Evolutionary conservation across 2,797 vertebrate species (phyloP), one percentile per base, ranked within the genome.

Genomic region (Ataeniobius toweri): DNA sequence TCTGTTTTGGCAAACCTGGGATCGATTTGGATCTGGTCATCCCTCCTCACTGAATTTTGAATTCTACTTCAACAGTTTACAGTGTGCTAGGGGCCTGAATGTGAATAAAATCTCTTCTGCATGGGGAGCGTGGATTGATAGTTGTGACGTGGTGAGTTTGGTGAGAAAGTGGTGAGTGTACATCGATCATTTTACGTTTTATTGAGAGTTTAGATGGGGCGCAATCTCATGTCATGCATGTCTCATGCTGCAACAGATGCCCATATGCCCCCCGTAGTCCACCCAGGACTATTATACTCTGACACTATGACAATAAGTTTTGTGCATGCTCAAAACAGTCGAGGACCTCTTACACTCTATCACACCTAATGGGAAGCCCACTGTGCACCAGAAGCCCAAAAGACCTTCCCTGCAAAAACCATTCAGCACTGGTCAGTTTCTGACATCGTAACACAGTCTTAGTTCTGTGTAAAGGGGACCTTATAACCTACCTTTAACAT

Each of bases 41-140:
- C 63, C 36, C 63, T 67, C 36, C 20, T 67, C 36, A 41, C 63
- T 67, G 63, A 67, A 36, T 22, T 44, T 39, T 68, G 65, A 68
- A 22, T 68, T 68, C 39, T 68, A 44, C 65, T 44, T 68, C 39
- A 44, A 36, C 63, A 67, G 63, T 67, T 41, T 12, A 39, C 58
- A 59, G 16, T 59, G 58, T 59, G 58, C 13, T 59, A 13, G 58
- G 26, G 26, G 13, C 26, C 26, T 1, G 58, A 24, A 31, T 41
- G 36, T 18, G 20, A 16, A 67, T 24, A 67, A 67, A 41, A 67
- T 39, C 3, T 39, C 36, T 67, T 67, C 31, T 67, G 36, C 20
- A 67, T 41, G 63, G 31, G 63, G 41, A 39, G 20, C 10, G 36
- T 39, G 63, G 36, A 12, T 67, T 67, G 20, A 41, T 67, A 31